Evolutionary conservation across 1,140 invertebrate species (phyloP).

Genomic region (Lysiphlebus fabarum): DNA sequence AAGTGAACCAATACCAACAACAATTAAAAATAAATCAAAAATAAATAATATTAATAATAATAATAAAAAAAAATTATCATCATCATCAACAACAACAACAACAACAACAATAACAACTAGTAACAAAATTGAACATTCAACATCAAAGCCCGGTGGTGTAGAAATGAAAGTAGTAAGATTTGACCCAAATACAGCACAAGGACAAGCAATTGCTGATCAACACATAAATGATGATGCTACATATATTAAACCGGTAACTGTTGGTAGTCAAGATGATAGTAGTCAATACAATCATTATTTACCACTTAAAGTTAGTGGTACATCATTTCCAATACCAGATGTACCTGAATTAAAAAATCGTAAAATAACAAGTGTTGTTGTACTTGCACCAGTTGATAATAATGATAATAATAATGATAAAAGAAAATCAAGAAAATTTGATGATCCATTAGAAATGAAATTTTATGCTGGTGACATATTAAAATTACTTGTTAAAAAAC

Average conservation of each 20-base stretch:
- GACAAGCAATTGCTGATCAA: conserved; percentile 66
- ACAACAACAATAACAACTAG: conserved; percentile 51
- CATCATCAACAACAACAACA: conserved; percentile 51
- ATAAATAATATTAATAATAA: conserved; percentile 16
- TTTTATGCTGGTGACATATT: conserved; percentile 66
- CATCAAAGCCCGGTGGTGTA: conserved; percentile 60
- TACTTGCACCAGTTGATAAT: conserved; percentile 74
- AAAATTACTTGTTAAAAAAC: conserved; percentile 71
- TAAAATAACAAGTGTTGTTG: conserved; percentile 76
- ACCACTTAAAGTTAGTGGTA: conserved; percentile 76
- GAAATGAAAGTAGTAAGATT: conserved; percentile 83
- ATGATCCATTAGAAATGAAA: conserved; percentile 52
- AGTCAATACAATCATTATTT: conserved; percentile 77
- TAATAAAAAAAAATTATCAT: no score
- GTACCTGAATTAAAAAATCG: conserved; percentile 68
- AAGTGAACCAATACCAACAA: conserved; percentile 64
- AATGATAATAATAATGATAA: conserved; percentile 50
- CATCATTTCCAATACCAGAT: conserved; percentile 79
- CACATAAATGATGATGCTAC: conserved; percentile 72
- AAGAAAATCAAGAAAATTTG: conserved; percentile 40
- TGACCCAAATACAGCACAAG: conserved; percentile 70
- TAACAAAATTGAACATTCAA: conserved; percentile 53
- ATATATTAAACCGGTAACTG: conserved; percentile 68
- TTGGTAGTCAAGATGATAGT: conserved; percentile 59
- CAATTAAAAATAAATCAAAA: conserved; percentile 58